phyloP scores from a whole-genome alignment of 2,797 vertebrate genomes.

The Crenuchus spilurus region DNA sequence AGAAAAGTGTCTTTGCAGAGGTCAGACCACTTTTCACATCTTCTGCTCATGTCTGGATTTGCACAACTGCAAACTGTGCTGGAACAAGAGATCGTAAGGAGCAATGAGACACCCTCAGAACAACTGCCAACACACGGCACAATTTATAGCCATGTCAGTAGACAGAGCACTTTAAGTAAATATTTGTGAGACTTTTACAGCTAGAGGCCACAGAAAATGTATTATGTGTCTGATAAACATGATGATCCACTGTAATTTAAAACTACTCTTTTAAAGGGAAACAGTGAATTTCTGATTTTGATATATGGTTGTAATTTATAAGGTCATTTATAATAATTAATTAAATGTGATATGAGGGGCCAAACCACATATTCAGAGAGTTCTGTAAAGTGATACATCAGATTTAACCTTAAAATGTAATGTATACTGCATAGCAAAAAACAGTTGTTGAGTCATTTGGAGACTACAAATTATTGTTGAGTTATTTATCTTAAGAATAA shows the following conservation, averaged over 20 bases:
- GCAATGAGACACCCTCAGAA: constrained; percentile 24
- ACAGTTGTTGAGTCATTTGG: background rate
- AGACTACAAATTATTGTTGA: background rate
- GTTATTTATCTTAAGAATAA: background rate
- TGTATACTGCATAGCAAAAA: background rate
- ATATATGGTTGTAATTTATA: background rate
- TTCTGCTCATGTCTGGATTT: constrained; percentile 41
- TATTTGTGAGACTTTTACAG: constrained; percentile 42
- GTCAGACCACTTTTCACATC: constrained; percentile 45
- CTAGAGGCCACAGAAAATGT: constrained; percentile 1
- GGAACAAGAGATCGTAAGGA: constrained; percentile 37
- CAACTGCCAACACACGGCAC: constrained; percentile 5
- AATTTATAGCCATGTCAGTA: constrained; percentile 22
- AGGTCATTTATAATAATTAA: background rate
- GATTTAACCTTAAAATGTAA: background rate
- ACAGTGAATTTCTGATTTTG: background rate
- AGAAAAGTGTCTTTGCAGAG: constrained; percentile 12
- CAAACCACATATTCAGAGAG: background rate
- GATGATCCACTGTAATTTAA: constrained; percentile 13
- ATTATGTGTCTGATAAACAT: constrained; percentile 8
- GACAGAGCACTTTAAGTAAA: constrained; percentile 2
- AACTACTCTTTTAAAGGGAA: constrained; percentile 6
- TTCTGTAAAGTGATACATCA: background rate
- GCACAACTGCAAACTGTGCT: constrained; percentile 18
- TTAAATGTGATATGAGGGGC: background rate